Evolutionary conservation across 2,888 invertebrate species (phyloP).

Genomic region (Leptinotarsa rubiginosa): DNA sequence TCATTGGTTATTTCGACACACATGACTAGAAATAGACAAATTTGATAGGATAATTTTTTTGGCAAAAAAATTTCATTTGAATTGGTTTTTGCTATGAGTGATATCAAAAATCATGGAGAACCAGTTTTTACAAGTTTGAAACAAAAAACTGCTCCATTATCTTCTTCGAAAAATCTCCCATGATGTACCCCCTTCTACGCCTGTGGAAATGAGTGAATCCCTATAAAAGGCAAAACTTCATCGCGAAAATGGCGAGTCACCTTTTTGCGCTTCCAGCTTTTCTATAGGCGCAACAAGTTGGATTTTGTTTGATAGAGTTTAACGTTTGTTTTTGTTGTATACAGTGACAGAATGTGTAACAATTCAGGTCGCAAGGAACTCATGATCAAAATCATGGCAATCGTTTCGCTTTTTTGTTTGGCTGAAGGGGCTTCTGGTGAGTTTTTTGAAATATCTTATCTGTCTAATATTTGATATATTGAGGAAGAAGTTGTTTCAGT

Average conservation of each 20-base stretch:
- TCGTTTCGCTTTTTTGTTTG: conserved; percentile 71
- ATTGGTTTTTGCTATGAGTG: no score
- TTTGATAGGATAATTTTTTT: no score
- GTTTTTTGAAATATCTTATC: conserved; percentile 41
- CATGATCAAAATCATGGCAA: conserved; percentile 65
- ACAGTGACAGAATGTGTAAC: conserved; percentile 4
- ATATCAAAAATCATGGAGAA: no score
- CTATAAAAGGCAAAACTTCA: conserved; percentile 43
- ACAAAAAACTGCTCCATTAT: background rate
- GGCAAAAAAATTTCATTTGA: no score
- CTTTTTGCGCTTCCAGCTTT: conserved; percentile 25
- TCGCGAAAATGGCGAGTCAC: conserved; percentile 29
- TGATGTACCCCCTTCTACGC: background rate
- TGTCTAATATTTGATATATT: no score
- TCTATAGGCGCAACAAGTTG: conserved; percentile 25
- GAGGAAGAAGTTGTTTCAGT: background rate
- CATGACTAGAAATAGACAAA: no score
- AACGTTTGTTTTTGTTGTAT: conserved; percentile 21
- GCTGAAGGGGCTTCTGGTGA: conserved; percentile 73
- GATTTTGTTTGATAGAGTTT: conserved; percentile 14
- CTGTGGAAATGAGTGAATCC: conserved; percentile 20
- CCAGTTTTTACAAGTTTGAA: background rate
- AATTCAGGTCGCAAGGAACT: conserved; percentile 20
- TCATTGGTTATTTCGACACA: no score
- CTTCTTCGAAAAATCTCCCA: background rate